These are phyloP conservation scores for Zosterops pallidus DNA, from an alignment of 2,113 vertebrate species.

Conservation along the genomic window DNA sequence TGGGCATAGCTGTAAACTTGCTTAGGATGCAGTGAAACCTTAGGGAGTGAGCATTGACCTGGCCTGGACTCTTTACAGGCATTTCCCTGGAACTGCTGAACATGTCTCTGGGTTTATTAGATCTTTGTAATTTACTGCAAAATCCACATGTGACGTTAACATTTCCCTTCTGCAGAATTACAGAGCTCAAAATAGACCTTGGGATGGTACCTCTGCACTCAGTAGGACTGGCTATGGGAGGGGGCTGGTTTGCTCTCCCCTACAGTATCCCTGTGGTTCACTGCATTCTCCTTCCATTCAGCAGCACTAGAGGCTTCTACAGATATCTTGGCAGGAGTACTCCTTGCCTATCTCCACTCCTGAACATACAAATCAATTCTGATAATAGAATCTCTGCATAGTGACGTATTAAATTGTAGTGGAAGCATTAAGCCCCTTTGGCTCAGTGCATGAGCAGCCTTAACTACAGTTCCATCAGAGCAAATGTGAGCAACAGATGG, in stretches of 20 bases:
- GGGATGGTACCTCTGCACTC: not conserved
- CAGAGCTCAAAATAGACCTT: not conserved
- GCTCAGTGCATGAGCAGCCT: not conserved
- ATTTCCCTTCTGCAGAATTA: not conserved
- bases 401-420: not conserved
- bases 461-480: not conserved
- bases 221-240: not conserved
- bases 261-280: not conserved
- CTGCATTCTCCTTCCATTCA: not conserved
- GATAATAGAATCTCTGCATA: not conserved
- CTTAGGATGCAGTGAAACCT: not conserved
- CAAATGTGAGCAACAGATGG: not conserved
- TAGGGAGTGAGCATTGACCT: not conserved
- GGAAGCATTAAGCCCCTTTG: not conserved
- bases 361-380: not conserved
- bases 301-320: not conserved
- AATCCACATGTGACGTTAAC: not conserved
- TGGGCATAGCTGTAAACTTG: not conserved
- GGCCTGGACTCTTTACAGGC: not conserved
- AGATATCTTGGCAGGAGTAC: not conserved
- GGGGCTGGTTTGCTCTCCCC: not conserved
- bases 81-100: not conserved
- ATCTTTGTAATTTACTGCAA: slow-evolving; percentile 1
- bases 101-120: not conserved
- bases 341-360: not conserved